Base-by-base conservation (phyloP, 2,113 vertebrate species). In the Hippocampus guttulatus region DNA sequence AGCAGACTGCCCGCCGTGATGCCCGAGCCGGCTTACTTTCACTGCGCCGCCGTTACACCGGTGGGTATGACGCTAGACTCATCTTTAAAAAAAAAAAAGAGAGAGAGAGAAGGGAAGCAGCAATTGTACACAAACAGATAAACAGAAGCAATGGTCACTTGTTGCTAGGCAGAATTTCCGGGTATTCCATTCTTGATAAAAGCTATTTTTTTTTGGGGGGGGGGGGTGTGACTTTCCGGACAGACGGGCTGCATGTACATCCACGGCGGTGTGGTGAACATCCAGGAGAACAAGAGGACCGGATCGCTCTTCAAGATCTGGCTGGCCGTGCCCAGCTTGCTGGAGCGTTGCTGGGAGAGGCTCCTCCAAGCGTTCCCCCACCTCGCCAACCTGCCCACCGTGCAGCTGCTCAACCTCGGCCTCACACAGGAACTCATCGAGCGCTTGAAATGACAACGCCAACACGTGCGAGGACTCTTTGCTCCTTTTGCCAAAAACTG, bases 231-330 rank as follows among this genome's bases (percentile, higher is more conserved):
- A 49, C 21, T 52, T 43, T 65, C 8, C 11, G 65, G n/a, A 6
- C 25, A 99, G 97, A 95, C 97, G 0, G 97, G 97, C 84, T 99
- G 97, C 82, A 99, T 99, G 97, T 99, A 98, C 45, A 94, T 98
- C 67, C 97, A 99, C 0, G 97, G 97, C 45, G 97, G 97, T 1
- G 97, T 99, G 73, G 96, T 99, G 74, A 96, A 96, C 91, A 98
- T 99, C 92, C 95, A 95, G 0, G 94, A 98, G 80, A 97, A 99
- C 92, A 96, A 95, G 91, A 89, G 97, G 91, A 99, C 97, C 91
- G 96, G 95, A 75, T 98, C 97, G 12, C 87, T 99, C 64, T 98
- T 98, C 89, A 98, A 96, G 92, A 97, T 98, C 87, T 99, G 96
- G 97, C 92, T 99, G 81, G 93, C 93, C 63, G 95, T 96, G 0